Base-by-base conservation (phyloP, 2,888 invertebrate genomes). In the Oxycera nigricornis region DNA sequence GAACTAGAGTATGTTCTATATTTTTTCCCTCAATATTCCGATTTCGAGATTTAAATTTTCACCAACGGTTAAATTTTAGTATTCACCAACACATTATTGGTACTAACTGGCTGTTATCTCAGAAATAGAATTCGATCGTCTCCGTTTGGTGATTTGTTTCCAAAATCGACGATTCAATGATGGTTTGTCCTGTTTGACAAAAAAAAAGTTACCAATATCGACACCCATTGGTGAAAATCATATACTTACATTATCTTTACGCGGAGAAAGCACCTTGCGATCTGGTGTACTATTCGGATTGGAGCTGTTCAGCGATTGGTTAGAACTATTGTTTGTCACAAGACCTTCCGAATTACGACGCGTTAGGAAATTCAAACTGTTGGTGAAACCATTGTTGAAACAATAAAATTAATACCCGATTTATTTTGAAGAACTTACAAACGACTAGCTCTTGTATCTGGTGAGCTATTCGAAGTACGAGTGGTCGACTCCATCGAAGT, bases 131-230 rank as follows among this genome's bases (percentile, higher is more conserved):
- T 83, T 83, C 76, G 90, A 89, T 81, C 91, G 90, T 79, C 90
- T 88, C 84, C 92, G 88, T 87, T 90, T 90, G 79, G 90, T 91
- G 80, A 93, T 88, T 84, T 93, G 92, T 86, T 92, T 92, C 92
- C 92, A 92, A 83, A 93, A 91, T 81, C 92, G 87, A 83, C 91
- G 90, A 83, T 93, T 92, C 83, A 92, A 86, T 82, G 91, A 90
- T 82, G 91, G 90, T 84, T 91, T 92, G 82, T 92, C 92, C 92
- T 92, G 86, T 73, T 87, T n/a, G n/a, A n/a, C n/a, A n/a, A n/a
- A n/a, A n/a, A n/a, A n/a, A n/a, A n/a, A n/a, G n/a, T n/a, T n/a
- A n/a, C n/a, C n/a, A n/a, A n/a, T n/a, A n/a, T n/a, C n/a, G n/a
- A n/a, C n/a, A n/a, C n/a, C n/a, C 11, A 3, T 31, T 31, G 31